Evolutionary conservation across 2,888 invertebrate genomes (phyloP).

Genomic region (Taphrorychus bicolor): DNA sequence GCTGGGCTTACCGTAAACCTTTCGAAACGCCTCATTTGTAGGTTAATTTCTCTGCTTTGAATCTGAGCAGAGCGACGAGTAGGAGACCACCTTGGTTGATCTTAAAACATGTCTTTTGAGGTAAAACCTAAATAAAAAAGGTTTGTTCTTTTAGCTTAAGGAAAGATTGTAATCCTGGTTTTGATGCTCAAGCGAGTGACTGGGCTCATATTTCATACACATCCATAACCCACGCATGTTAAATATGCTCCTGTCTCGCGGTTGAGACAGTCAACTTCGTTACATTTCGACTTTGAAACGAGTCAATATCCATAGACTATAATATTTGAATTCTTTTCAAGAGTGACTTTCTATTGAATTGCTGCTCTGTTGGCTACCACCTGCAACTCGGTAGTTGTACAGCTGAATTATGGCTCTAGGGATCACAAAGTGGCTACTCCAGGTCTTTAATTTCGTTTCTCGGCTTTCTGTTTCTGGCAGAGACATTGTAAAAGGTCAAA

Average conservation of each 20-base stretch:
- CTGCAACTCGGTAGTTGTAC: no score
- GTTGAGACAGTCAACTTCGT: constrained; percentile 35
- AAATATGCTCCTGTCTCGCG: constrained; percentile 42
- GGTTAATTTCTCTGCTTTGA: background rate
- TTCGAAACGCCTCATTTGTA: background rate
- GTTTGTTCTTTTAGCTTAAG: no score
- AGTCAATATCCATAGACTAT: no score
- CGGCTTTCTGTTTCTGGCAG: constrained; percentile 14
- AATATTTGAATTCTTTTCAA: no score
- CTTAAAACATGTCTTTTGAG: no score
- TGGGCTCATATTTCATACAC: constrained; percentile 33
- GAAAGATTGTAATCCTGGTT: constrained; percentile 28
- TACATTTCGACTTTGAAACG: constrained; percentile 17
- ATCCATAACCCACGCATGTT: constrained; percentile 34
- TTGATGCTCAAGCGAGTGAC: constrained; percentile 36
- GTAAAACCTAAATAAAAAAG: no score
- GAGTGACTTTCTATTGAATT: no score
- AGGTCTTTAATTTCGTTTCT: background rate
- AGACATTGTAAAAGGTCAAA: constrained; percentile 30
- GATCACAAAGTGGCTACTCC: no score
- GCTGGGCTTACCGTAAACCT: no score
- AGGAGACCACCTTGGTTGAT: background rate
- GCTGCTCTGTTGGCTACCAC: no score
- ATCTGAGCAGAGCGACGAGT: background rate
- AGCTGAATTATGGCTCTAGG: no score